Evolutionary conservation across 2,113 vertebrate genomes (phyloP), one percentile per base, ranked within the genome.

Genomic region (Rhodinocichla rosea): DNA sequence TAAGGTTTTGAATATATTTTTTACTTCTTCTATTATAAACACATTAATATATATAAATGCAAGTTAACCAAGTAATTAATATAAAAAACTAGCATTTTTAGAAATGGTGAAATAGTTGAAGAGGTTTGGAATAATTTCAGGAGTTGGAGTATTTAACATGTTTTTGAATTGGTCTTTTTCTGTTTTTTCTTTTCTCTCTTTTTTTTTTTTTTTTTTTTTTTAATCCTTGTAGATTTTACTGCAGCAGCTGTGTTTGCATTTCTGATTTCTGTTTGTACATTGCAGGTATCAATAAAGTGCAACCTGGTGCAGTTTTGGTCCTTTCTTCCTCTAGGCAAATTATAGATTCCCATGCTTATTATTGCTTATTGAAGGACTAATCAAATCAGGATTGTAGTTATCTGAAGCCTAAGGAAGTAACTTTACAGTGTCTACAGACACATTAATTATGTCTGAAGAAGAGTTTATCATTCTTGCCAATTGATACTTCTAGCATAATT

Each of bases 211-310:
- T n/a, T 15, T 2, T 39, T 8, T 15, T 24, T 50, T 60, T 49
- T 56, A 20, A 96, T 90, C 88, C 67, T 71, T 80, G 9, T 81
- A 82, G 42, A n/a, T 60, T 95, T 95, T 91, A 57, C 79, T 91
- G 13, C 47, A 83, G 82, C 87, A 97, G 64, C 87, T 84, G 84
- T 96, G 70, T 96, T 98, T 97, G 90, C 59, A 83, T 94, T 97
- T 97, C 92, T 96, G 59, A 92, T 96, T 96, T 93, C 67, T 97
- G 65, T 97, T 94, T 97, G 57, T 95, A 68, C 74, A 74, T 96
- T 95, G 37, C 76, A 83, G 65, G 79, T 94, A 89, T 97, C 90
- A 93, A 44, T 93, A 93, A 94, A 97, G 39, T 94, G 19, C 62
- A 97, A 44, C 70, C 55, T 92, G 74, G 63, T 75, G 90, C 60